Conservation (phyloP, 2,113 vertebrate genomes). For the Gnathonemus echidnorhynchus region DNA sequence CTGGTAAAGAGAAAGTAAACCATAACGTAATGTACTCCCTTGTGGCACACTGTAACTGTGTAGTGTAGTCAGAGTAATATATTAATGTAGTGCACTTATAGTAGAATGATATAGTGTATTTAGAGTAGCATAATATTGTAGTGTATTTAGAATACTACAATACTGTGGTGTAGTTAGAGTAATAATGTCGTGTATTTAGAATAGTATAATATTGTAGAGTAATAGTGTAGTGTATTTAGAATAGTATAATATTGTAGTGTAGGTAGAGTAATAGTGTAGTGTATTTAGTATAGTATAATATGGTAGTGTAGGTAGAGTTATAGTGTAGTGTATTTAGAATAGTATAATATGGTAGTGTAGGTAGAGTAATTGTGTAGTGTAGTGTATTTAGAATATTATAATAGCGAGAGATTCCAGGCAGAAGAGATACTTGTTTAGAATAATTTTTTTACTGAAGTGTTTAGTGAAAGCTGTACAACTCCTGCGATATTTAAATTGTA, state of each 20-base stretch:
- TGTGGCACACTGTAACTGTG: background rate
- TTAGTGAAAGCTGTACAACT: background rate
- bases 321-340: no score
- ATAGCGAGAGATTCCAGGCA: background rate
- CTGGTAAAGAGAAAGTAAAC: background rate
- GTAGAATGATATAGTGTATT: background rate
- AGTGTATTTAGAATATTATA: background rate
- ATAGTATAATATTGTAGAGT: background rate
- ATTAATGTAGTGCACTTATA: background rate
- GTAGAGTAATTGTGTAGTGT: no score
- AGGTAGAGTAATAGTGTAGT: background rate
- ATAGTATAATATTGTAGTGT: no score
- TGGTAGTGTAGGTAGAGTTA: no score
- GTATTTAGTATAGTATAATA: no score
- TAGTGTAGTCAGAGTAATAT: background rate
- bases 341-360: no score
- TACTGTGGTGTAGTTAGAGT: no score
- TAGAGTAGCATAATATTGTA: background rate
- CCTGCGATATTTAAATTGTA: background rate
- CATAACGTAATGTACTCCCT: background rate
- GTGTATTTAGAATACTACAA: background rate
- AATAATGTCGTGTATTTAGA: no score
- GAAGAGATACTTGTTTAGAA: background rate
- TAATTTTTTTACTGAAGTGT: background rate
- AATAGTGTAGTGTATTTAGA: background rate